Base-by-base conservation (phyloP, 1,140 invertebrate genomes). In the Pantala flavescens region DNA sequence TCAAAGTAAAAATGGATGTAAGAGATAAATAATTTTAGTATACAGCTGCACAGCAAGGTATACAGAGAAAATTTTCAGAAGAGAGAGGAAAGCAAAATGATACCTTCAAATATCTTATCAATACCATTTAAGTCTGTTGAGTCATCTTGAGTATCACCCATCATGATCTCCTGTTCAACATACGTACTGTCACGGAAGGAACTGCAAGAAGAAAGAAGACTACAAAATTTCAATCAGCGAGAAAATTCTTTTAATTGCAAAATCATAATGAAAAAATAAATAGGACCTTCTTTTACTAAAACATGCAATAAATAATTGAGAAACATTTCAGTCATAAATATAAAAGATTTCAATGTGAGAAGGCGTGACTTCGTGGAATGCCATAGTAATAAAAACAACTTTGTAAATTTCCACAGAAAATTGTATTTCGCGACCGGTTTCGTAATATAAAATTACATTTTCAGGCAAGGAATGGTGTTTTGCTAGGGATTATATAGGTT, bases 121-220 rank as follows among this genome's bases (percentile, higher is more conserved):
- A 87, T 86, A 90, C 89, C 89, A 86, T 90, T 90, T 82, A 89
- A 85, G 82, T 90, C 87, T 75, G 85, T 85, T 77, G 85, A 82
- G 78, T 87, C 86, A 77, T 89, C 87, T 77, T 82, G 75, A 82
- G 76, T 82, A 3, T 63, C 49, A 63, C 12, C 12, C 16, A 21
- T 63, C 49, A 63, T 16, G 49, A 63, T 63, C 73, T 85, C 84
- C 76, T 86, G 84, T 74, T 85, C 86, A 71, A 89, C 90, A 81
- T 79, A 82, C 14, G 78, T 81, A 74, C 82, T 83, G 77, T 93
- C 91, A 77, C 91, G 87, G 83, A 93, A 93, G 71, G 91, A 93
- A 85, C 91, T 93, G 87, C 89, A 93, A 80, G 91, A 92, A 77
- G 91, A 93, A 78, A 93, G 84, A 79, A 93, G 84, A 84, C 91